phyloP scores from a whole-genome alignment of 2,888 invertebrate species.

The Drosophila antonietae region DNA sequence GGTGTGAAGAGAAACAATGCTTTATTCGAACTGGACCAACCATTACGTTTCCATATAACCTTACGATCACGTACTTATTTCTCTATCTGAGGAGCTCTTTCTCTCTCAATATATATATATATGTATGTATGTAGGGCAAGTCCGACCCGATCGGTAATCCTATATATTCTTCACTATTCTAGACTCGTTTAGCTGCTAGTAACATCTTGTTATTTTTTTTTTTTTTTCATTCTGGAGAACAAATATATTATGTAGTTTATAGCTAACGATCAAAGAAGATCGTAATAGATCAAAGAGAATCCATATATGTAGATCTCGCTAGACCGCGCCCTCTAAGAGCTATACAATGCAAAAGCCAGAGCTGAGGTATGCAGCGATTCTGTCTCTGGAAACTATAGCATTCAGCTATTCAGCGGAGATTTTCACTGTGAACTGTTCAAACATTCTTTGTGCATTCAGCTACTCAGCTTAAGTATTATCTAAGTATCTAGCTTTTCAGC shows the following conservation, averaged over 20 bases:
- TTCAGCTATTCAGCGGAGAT: no score
- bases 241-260: conserved; percentile 19
- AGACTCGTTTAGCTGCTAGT: conserved; percentile 42
- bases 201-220: conserved; percentile 39
- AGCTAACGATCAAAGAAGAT: conserved; percentile 6
- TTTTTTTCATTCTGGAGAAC: conserved; percentile 33
- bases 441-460: no score
- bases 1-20: conserved; percentile 47
- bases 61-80: conserved; percentile 45
- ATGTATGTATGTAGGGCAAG: conserved; percentile 22
- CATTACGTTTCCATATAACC: conserved; percentile 38
- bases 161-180: conserved; percentile 15
- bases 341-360: conserved; percentile 22
- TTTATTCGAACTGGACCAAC: conserved; percentile 51
- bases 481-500: neutral
- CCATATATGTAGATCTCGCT: conserved; percentile 8
- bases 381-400: neutral
- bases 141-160: conserved; percentile 10
- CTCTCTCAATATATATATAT: neutral
- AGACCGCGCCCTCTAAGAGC: conserved; percentile 21
- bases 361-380: neutral
- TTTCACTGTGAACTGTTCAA: no score
- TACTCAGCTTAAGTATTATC: no score
- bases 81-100: neutral
- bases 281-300: neutral